Percentiles rank a stretch among this genome's conserved stretches.
These are phyloP conservation scores for Columba livia DNA, from an alignment of 2,113 vertebrate species.

Conservation along the genomic window DNA sequence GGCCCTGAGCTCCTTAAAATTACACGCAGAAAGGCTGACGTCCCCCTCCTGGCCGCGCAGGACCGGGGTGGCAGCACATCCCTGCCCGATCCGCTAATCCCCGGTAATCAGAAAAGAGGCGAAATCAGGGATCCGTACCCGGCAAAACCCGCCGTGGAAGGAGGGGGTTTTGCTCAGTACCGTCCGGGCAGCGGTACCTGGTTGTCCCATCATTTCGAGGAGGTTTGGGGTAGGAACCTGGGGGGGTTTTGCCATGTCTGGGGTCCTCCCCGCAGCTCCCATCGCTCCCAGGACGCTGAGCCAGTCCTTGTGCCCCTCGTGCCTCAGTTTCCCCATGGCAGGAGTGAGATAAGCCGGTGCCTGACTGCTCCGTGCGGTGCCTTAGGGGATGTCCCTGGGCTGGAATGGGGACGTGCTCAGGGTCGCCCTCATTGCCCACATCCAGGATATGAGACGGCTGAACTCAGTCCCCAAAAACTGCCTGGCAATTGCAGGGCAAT, in stretches of 20 bases:
- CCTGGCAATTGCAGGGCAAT: not conserved
- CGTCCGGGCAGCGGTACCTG: rapidly evolving
- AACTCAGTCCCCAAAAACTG: not conserved
- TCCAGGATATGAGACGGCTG: not conserved
- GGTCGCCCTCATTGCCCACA: not conserved
- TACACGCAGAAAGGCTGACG: not conserved
- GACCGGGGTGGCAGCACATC: not conserved
- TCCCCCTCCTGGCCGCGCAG: not conserved
- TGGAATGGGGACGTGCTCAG: rapidly evolving
- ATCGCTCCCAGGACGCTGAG: not conserved
- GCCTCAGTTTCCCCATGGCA: not conserved
- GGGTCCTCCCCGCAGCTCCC: not conserved
- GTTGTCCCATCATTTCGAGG: rapidly evolving
- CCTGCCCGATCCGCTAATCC: not conserved
- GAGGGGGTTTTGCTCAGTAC: not conserved
- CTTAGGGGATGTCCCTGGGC: not conserved
- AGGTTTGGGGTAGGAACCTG: not conserved
- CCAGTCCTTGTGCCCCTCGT: not conserved
- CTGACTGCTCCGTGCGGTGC: not conserved
- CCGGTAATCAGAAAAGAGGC: not conserved
- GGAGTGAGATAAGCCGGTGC: not conserved
- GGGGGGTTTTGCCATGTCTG: rapidly evolving
- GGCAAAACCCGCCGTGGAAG: not conserved
- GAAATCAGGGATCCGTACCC: not conserved
- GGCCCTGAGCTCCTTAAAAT: constrained; percentile 70